A percentile compares a stretch with the other conserved stretches of the same genome.
These are phyloP conservation scores for Melanerpes aurifrons DNA, from an alignment of 2,113 vertebrate species.

Conservation along the genomic window DNA sequence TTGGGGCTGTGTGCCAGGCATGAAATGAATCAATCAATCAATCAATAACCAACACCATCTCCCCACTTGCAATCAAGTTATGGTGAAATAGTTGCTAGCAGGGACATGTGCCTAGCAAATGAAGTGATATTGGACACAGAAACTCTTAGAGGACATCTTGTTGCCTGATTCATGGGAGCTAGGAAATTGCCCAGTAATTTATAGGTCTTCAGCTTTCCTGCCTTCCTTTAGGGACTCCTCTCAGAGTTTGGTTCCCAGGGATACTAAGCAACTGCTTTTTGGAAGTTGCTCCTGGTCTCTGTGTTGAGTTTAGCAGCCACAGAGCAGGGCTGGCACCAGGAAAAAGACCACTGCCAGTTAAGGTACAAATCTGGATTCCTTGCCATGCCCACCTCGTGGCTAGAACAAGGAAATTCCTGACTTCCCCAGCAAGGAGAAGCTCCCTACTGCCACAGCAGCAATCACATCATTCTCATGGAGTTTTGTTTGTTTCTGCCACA, in stretches of 20 bases:
- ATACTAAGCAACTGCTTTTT: neutral
- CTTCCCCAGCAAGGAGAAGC: neutral
- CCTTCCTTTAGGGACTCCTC: neutral
- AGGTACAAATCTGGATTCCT: neutral
- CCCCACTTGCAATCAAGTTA: neutral
- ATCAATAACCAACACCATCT: neutral
- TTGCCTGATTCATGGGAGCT: neutral
- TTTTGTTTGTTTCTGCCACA: neutral
- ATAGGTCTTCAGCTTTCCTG: neutral
- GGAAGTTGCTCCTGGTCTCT: neutral
- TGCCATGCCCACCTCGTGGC: neutral
- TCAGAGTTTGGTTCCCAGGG: neutral
- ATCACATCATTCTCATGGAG: fast-evolving
- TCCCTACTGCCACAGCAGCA: neutral
- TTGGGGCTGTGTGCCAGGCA: neutral
- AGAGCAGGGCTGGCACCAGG: neutral
- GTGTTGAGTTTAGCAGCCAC: neutral
- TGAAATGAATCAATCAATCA: neutral
- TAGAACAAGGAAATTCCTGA: neutral
- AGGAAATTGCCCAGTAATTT: neutral
- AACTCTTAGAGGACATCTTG: neutral
- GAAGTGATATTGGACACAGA: neutral
- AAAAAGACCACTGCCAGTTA: neutral
- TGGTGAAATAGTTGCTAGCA: neutral
- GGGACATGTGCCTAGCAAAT: neutral